phyloP scores from a whole-genome alignment of 2,113 vertebrate species.

The Tragelaphus strepsiceros region DNA sequence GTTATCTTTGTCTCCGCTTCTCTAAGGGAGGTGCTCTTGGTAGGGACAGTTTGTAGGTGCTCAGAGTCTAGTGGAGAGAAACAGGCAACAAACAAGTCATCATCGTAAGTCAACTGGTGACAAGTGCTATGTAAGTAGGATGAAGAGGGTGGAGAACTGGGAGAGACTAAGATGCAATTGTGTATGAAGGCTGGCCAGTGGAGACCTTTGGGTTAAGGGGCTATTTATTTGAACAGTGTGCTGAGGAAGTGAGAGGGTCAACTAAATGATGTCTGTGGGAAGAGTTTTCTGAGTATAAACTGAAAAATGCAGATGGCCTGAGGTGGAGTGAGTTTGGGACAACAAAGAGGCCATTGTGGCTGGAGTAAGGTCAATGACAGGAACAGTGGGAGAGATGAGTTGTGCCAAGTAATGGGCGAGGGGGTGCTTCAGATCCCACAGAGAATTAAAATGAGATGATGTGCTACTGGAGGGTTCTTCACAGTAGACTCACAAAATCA shows the following conservation, averaged over 20 bases:
- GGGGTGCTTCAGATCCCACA: neutral
- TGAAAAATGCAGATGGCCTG: neutral
- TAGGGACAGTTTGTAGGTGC: neutral
- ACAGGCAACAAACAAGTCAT: neutral
- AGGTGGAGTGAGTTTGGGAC: neutral
- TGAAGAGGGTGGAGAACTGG: neutral
- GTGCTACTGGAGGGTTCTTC: neutral
- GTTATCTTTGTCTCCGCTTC: constrained; percentile 44
- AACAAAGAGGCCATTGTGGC: neutral
- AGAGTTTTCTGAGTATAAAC: neutral
- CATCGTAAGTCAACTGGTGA: neutral
- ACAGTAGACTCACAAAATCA: neutral
- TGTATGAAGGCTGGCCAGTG: neutral
- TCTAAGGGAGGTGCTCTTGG: neutral
- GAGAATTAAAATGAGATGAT: neutral
- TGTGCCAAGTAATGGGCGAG: neutral
- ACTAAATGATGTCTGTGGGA: neutral
- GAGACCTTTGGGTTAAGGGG: neutral
- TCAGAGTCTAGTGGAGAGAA: neutral
- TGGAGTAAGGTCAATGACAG: neutral
- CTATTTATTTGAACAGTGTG: neutral
- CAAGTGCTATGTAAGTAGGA: neutral
- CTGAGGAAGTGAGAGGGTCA: neutral
- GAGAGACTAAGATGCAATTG: neutral
- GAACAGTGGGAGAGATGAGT: neutral